Conservation (phyloP, 2,888 invertebrate genomes). For the Drosophila suboccidentalis region DNA sequence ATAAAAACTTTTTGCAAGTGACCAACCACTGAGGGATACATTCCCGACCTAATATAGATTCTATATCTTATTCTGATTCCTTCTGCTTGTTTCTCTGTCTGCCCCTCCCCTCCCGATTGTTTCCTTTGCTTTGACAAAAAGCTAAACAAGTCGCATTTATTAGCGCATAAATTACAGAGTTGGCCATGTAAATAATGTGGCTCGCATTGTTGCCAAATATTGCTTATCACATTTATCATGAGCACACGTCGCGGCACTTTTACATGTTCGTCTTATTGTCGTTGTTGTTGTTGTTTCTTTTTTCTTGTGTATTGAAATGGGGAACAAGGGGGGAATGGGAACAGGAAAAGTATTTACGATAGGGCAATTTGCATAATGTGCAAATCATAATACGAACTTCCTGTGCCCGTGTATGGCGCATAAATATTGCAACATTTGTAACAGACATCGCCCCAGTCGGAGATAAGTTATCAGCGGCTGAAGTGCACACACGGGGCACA, state of each 20-base stretch:
- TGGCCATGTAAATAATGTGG: constrained; percentile 38
- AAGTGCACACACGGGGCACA: constrained; percentile 73
- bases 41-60: no score
- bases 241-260: constrained; percentile 69
- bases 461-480: constrained; percentile 69
- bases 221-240: constrained; percentile 78
- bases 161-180: constrained; percentile 44
- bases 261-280: constrained; percentile 50
- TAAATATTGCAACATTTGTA: constrained; percentile 79
- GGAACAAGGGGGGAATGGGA: not conserved
- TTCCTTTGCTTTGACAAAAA: constrained; percentile 3
- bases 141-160: constrained; percentile 45
- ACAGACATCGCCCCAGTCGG: constrained; percentile 63
- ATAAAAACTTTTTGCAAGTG: no score
- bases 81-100: not conserved
- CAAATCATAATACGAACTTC: constrained; percentile 79
- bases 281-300: constrained; percentile 1
- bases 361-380: constrained; percentile 80
- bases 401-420: constrained; percentile 59
- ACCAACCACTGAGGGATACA: no score
- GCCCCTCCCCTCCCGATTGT: no score
- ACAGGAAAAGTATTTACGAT: constrained; percentile 70
- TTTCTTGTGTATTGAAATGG: constrained; percentile 4
- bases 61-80: not conserved
- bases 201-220: constrained; percentile 64